phyloP scores from a whole-genome alignment of 2,113 vertebrate genomes.

The Butorides virescens region DNA sequence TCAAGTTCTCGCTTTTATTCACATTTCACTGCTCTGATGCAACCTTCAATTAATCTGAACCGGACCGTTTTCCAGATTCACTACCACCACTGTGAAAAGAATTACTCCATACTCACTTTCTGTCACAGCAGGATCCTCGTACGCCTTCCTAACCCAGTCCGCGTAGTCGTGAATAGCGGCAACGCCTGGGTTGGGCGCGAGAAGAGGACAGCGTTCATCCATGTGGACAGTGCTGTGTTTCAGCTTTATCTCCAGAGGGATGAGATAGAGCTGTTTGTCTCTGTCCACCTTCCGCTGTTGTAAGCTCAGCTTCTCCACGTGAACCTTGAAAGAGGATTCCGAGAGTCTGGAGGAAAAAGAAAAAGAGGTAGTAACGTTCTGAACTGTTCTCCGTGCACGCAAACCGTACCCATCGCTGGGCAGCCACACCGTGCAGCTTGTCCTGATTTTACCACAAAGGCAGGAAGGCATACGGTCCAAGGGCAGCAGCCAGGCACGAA shows the following conservation, averaged over 20 bases:
- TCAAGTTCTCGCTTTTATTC: neutral
- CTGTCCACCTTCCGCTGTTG: conserved; percentile 60
- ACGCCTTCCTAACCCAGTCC: conserved; percentile 78
- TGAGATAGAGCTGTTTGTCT: conserved; percentile 75
- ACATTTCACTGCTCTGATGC: neutral
- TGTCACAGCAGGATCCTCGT: neutral
- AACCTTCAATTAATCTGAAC: neutral
- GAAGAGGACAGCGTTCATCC: conserved; percentile 80
- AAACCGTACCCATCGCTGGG: accelerated
- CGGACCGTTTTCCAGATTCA: neutral
- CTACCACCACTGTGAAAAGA: accelerated
- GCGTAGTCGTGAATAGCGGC: conserved; percentile 89
- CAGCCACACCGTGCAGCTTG: neutral
- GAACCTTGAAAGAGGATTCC: conserved; percentile 88
- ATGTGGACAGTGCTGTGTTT: conserved; percentile 83
- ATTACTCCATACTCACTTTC: conserved; percentile 70
- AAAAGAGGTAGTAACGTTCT: neutral
- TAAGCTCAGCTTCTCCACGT: conserved; percentile 84
- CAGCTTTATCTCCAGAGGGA: conserved; percentile 88
- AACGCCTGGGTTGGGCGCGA: conserved; percentile 81
- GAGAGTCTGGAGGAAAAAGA: conserved; percentile 71
- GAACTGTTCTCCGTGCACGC: neutral
- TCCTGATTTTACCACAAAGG: accelerated
- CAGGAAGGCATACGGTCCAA: neutral
- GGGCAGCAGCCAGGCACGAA: neutral